Evolutionary conservation across 2,797 vertebrate genomes (phyloP).

Genomic region (Hippopotamyrus pictus): DNA sequence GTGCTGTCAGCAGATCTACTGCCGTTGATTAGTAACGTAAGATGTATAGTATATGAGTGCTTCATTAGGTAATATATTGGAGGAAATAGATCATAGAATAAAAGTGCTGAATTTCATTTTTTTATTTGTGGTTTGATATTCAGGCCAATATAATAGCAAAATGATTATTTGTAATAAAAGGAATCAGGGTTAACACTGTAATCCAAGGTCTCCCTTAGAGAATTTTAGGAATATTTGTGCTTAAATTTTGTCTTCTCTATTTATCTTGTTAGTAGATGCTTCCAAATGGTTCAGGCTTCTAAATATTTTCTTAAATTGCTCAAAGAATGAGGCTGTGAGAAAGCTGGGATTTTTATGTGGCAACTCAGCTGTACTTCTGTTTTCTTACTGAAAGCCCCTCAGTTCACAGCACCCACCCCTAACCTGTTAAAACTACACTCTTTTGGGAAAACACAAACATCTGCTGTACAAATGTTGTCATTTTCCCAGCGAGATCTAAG

Average conservation of each 20-base stretch:
- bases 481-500: constrained; percentile 36
- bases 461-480: constrained; percentile 57
- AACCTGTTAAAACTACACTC: constrained; percentile 34
- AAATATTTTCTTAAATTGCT: background rate
- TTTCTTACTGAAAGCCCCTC: constrained; percentile 8
- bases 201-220: background rate
- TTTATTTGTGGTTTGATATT: background rate
- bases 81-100: background rate
- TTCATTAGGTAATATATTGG: background rate
- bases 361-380: constrained; percentile 36
- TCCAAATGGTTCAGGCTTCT: background rate
- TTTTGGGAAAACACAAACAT: constrained; percentile 49
- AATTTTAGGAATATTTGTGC: background rate
- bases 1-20: background rate
- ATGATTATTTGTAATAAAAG: background rate
- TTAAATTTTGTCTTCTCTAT: background rate
- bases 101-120: background rate
- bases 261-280: background rate
- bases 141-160: background rate
- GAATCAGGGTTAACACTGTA: background rate
- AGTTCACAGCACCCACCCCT: constrained; percentile 36
- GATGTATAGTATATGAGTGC: background rate
- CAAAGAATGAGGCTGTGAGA: background rate
- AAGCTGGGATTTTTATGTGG: constrained; percentile 7
- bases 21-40: background rate